phyloP scores from a whole-genome alignment of 2,113 vertebrate genomes.

The Nothobranchius furzeri region DNA sequence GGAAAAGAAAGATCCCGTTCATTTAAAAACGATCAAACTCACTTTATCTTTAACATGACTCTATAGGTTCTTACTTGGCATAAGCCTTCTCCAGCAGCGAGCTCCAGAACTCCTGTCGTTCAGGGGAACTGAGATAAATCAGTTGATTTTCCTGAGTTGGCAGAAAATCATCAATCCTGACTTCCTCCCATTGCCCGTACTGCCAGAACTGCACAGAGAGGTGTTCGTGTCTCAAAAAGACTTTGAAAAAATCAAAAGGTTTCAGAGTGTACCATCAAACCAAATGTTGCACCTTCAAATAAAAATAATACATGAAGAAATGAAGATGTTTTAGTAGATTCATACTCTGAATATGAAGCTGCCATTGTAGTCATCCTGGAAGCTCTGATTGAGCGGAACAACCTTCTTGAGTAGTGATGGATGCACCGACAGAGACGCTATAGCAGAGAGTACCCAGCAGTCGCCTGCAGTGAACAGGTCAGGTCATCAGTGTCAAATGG shows the following conservation, averaged over 20 bases:
- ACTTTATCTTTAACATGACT: background rate
- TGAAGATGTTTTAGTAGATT: too few relatives aligned
- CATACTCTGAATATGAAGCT: constrained; percentile 78
- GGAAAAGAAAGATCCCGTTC: too few relatives aligned
- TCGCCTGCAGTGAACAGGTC: constrained; percentile 65
- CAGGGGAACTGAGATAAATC: constrained; percentile 70
- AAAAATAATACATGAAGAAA: background rate
- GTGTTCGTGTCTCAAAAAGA: background rate
- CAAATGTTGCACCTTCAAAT: background rate
- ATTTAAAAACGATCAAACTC: background rate
- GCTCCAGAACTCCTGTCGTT: constrained; percentile 77
- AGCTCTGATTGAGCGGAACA: constrained; percentile 71
- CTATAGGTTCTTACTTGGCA: constrained; percentile 74
- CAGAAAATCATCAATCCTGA: constrained; percentile 75
- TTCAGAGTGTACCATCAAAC: too few relatives aligned
- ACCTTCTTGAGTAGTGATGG: constrained; percentile 72
- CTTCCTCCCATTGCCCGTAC: constrained; percentile 78
- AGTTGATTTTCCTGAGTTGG: constrained; percentile 62
- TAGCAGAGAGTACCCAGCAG: constrained; percentile 82
- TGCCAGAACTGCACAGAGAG: constrained; percentile 75
- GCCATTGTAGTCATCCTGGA: constrained; percentile 71
- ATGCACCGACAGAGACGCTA: constrained; percentile 75
- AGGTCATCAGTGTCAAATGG: background rate
- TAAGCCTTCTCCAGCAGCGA: constrained; percentile 82
- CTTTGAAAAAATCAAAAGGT: too few relatives aligned